Evolutionary conservation across 2,888 invertebrate genomes (phyloP).

Genomic region (Spicauda simplicius): DNA sequence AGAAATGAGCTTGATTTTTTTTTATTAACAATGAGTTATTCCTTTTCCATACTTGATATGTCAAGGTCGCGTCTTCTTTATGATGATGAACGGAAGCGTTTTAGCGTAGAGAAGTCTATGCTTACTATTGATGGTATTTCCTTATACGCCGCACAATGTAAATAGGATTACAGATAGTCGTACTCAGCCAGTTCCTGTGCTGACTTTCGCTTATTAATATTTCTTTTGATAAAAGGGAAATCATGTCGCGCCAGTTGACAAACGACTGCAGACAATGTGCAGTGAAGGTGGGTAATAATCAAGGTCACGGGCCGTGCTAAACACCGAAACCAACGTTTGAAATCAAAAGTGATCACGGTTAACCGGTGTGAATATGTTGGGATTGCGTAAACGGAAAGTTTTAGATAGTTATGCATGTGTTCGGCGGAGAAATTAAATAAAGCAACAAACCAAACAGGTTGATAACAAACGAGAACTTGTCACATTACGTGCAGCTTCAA

Average conservation of each 20-base stretch:
- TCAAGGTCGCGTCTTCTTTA: slow-evolving; percentile 11
- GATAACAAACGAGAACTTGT: slow-evolving; percentile 24
- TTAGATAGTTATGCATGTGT: slow-evolving; percentile 30
- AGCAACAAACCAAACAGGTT: slow-evolving; percentile 27
- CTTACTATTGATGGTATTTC: slow-evolving; percentile 55
- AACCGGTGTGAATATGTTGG: slow-evolving; percentile 51
- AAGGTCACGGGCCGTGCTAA: slow-evolving; percentile 59
- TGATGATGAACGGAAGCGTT: background rate
- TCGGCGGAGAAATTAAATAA: slow-evolving; percentile 28
- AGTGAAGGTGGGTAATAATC: slow-evolving; percentile 60
- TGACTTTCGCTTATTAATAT: slow-evolving; percentile 72
- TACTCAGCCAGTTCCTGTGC: slow-evolving; percentile 46
- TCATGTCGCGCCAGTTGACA: slow-evolving; percentile 64
- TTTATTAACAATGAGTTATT: too few relatives aligned
- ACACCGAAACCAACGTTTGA: slow-evolving; percentile 56
- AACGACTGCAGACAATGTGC: slow-evolving; percentile 65
- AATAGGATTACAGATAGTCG: slow-evolving; percentile 18
- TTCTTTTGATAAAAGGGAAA: slow-evolving; percentile 73
- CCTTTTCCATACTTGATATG: background rate
- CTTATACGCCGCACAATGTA: slow-evolving; percentile 44
- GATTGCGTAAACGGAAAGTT: slow-evolving; percentile 45
- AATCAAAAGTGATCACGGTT: slow-evolving; percentile 77
- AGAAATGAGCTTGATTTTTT: too few relatives aligned
- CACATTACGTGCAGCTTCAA: slow-evolving; percentile 6
- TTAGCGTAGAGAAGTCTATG: slow-evolving; percentile 2